Evolutionary conservation across 2,888 invertebrate genomes (phyloP).

Genomic region (Atethmia centrago): DNA sequence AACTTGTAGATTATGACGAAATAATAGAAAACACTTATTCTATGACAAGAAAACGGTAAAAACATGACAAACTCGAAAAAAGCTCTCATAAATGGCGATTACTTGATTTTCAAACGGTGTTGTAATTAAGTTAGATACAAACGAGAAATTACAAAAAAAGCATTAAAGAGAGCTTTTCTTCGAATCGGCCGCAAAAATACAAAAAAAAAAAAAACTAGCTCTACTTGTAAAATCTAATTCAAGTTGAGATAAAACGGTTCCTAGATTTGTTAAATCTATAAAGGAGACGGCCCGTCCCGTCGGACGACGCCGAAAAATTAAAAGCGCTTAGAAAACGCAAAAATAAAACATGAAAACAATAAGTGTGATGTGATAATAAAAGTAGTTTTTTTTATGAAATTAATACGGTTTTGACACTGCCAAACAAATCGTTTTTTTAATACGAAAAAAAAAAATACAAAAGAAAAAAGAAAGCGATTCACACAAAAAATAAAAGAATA

Average conservation of each 20-base stretch:
- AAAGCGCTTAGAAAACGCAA: not conserved
- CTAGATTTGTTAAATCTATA: not conserved
- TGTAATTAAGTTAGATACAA: too few species aligned
- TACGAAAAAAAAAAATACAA: not conserved
- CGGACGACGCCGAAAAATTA: constrained; percentile 31
- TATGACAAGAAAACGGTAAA: not conserved
- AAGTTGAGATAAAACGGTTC: not conserved
- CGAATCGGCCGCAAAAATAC: not conserved
- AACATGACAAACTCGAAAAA: constrained; percentile 5
- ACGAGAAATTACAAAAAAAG: not conserved
- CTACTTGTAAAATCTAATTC: constrained; percentile 2
- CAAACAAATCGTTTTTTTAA: not conserved
- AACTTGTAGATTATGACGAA: not conserved
- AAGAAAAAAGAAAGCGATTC: constrained; percentile 21
- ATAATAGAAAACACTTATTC: constrained; percentile 7
- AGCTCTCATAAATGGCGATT: not conserved
- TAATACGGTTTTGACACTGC: not conserved
- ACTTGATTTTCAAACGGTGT: not conserved
- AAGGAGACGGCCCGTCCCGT: constrained; percentile 28
- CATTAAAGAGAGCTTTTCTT: not conserved
- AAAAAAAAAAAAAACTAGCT: constrained; percentile 1
- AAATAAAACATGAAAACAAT: constrained; percentile 11
- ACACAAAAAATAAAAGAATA: constrained; percentile 13
- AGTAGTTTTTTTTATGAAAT: constrained; percentile 2
- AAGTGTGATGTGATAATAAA: not conserved